phyloP scores from a whole-genome alignment of 35 echinoderm and acorn worm genomes.

The Ophiothrix spiculata region DNA sequence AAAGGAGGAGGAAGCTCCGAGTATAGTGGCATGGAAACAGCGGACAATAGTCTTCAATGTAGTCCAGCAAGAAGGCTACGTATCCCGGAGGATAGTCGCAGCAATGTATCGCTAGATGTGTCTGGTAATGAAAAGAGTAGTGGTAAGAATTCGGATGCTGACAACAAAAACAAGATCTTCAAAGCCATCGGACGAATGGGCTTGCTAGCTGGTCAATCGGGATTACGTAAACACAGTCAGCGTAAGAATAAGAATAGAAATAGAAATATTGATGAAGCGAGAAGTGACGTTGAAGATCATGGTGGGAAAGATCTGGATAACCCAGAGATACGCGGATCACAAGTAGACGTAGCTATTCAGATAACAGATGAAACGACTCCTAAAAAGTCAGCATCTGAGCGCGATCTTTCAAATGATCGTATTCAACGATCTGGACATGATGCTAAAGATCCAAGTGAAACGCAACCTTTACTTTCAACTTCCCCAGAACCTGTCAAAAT shows the following conservation, averaged over 20 bases:
- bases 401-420: not conserved
- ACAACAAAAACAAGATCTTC: conserved; percentile 46
- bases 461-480: conserved; percentile 43
- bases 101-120: conserved; percentile 27
- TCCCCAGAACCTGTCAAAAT: conserved; percentile 56
- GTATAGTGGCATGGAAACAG: not conserved
- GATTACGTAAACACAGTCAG: conserved; percentile 7
- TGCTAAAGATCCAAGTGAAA: conserved; percentile 57
- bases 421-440: not conserved
- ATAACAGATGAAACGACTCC: not conserved
- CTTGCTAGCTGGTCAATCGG: conserved; percentile 43
- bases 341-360: not conserved
- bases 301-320: not conserved
- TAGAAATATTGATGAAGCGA: not conserved
- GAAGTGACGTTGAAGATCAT: not conserved
- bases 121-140: conserved; percentile 7
- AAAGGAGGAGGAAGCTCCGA: not conserved
- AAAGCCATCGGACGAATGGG: conserved; percentile 46
- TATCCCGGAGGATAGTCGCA: not conserved
- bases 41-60: conserved; percentile 14
- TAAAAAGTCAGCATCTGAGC: not conserved
- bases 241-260: not conserved
- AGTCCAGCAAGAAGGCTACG: not conserved
- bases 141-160: conserved; percentile 20
- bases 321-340: too few relatives aligned